phyloP scores from a whole-genome alignment of 2,797 vertebrate genomes.

The Bryconaethiops microstoma region DNA sequence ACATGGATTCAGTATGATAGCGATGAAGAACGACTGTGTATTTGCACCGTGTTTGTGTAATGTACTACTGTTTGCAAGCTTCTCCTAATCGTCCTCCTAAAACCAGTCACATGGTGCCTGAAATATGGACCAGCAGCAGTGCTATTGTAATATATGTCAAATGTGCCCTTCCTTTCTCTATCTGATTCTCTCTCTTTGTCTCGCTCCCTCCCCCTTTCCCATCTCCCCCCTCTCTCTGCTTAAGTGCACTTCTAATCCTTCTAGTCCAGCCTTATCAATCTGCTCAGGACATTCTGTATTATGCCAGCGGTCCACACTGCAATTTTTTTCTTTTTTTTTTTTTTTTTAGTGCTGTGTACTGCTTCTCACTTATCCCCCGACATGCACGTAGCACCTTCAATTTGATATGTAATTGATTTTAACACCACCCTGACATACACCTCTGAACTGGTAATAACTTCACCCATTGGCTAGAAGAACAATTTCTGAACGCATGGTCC shows the following conservation, averaged over 20 bases:
- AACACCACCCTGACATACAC: neutral
- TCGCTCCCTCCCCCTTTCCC: neutral
- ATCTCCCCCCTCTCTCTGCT: neutral
- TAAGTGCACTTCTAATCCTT: slow-evolving; percentile 11
- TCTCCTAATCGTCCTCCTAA: slow-evolving; percentile 2
- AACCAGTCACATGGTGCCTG: neutral
- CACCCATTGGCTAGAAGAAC: too few relatives aligned
- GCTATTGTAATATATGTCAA: slow-evolving; percentile 7
- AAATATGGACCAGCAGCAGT: neutral
- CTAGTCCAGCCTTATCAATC: neutral
- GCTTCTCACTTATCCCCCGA: slow-evolving; percentile 7
- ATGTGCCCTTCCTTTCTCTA: neutral
- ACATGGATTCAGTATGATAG: slow-evolving; percentile 8
- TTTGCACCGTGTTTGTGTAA: slow-evolving; percentile 17
- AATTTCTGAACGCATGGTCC: too few relatives aligned
- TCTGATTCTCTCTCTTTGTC: neutral
- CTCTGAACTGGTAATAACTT: too few relatives aligned
- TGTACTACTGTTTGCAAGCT: slow-evolving; percentile 4
- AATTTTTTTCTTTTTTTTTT: neutral
- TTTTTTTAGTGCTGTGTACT: neutral
- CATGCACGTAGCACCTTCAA: slow-evolving; percentile 9
- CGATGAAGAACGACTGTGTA: neutral
- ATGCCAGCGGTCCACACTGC: neutral
- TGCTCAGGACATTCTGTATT: slow-evolving; percentile 2
- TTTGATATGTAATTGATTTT: slow-evolving; percentile 39